These are phyloP conservation scores for Eueides isabella DNA, from an alignment of 1,140 invertebrate species.

Conservation along the genomic window DNA sequence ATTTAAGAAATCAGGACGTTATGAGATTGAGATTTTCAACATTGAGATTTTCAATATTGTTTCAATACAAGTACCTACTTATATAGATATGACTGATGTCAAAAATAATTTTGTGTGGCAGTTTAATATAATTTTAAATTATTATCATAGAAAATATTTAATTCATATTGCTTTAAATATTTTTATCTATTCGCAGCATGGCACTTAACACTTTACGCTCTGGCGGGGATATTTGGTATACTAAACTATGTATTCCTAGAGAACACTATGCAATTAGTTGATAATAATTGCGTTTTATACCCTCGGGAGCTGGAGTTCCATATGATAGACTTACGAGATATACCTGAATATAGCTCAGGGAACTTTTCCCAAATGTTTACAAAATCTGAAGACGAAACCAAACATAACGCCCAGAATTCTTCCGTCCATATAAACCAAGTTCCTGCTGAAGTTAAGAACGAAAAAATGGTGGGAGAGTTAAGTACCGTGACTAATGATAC, in stretches of 20 bases:
- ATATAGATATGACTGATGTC: not conserved
- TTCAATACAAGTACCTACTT: too few relatives aligned
- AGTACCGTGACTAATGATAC: not conserved
- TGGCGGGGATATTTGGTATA: constrained; percentile 64
- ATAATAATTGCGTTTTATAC: constrained; percentile 62
- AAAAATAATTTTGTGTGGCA: not conserved
- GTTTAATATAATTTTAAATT: not conserved
- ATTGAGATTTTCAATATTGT: not conserved
- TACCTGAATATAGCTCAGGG: constrained; percentile 34
- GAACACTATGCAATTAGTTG: constrained; percentile 61
- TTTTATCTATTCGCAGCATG: constrained; percentile 59
- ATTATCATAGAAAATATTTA: not conserved
- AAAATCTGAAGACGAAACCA: constrained; percentile 25
- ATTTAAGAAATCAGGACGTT: constrained; percentile 28
- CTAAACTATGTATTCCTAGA: constrained; percentile 68
- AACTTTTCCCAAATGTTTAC: constrained; percentile 23
- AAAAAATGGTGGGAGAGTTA: constrained; percentile 21
- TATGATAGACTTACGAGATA: constrained; percentile 40
- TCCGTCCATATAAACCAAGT: constrained; percentile 22
- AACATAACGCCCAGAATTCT: constrained; percentile 37
- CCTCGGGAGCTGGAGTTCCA: constrained; percentile 61
- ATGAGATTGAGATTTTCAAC: constrained; percentile 27
- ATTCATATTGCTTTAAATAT: not conserved
- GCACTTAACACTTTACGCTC: constrained; percentile 62
- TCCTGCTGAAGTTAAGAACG: constrained; percentile 25